Evolutionary conservation across 2,113 vertebrate genomes (phyloP).

Genomic region (Lota lota): DNA sequence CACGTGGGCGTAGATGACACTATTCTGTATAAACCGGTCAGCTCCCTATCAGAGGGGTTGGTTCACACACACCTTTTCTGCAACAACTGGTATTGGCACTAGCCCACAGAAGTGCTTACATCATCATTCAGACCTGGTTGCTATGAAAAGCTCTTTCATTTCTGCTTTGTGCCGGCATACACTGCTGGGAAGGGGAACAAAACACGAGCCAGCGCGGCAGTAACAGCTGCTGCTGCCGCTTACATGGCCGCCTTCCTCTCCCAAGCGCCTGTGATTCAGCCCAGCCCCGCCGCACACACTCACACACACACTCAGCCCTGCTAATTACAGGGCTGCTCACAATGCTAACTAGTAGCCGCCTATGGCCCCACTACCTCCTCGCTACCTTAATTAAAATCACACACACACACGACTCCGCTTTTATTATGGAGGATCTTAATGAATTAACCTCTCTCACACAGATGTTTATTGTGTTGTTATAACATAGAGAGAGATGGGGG

Average conservation of each 20-base stretch:
- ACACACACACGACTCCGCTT: too few species aligned
- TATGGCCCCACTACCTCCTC: neutral
- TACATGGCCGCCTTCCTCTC: slow-evolving; percentile 47
- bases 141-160: slow-evolving; percentile 71
- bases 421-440: too few species aligned
- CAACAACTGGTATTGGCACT: too few species aligned
- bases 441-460: too few species aligned
- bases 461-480: too few species aligned
- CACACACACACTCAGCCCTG: slow-evolving; percentile 13
- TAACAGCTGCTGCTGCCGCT: slow-evolving; percentile 67
- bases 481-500: too few species aligned
- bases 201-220: slow-evolving; percentile 66
- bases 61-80: too few species aligned
- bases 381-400: neutral
- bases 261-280: slow-evolving; percentile 51
- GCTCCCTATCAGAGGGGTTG: too few species aligned
- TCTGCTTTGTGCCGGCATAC: slow-evolving; percentile 70
- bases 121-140: slow-evolving; percentile 63
- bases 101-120: slow-evolving; percentile 38
- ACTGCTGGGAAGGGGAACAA: slow-evolving; percentile 64
- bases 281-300: slow-evolving; percentile 27
- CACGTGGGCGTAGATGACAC: too few species aligned
- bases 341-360: slow-evolving; percentile 12
- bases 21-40: too few species aligned
- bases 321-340: slow-evolving; percentile 42